Evolutionary conservation across 2,888 invertebrate genomes (phyloP).

Genomic region (Sinhomidia bicolor): DNA sequence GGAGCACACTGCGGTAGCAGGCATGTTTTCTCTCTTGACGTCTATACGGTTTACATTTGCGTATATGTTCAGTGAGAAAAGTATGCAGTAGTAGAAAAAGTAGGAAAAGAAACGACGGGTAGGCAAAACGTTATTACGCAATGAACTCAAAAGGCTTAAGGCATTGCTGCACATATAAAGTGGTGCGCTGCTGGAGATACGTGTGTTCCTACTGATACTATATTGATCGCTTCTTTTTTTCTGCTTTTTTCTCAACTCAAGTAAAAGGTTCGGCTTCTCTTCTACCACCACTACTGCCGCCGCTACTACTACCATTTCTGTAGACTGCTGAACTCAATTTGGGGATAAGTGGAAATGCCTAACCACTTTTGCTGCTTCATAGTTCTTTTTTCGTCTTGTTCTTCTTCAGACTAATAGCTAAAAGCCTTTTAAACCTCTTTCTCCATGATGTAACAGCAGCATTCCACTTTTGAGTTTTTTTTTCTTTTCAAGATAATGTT

Average conservation of each 20-base stretch:
- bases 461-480: neutral
- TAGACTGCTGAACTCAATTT: slow-evolving; percentile 46
- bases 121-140: slow-evolving; percentile 16
- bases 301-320: too few relatives aligned
- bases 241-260: neutral
- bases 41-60: too few relatives aligned
- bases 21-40: too few relatives aligned
- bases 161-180: slow-evolving; percentile 3
- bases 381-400: too few relatives aligned
- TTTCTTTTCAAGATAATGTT: neutral
- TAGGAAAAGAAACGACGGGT: too few relatives aligned
- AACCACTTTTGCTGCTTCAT: slow-evolving; percentile 52
- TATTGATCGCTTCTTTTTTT: slow-evolving; percentile 30
- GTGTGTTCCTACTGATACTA: neutral
- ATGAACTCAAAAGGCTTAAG: slow-evolving; percentile 11
- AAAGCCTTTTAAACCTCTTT: slow-evolving; percentile 14
- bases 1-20: too few relatives aligned
- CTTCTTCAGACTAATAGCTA: slow-evolving; percentile 23
- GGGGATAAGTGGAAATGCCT: slow-evolving; percentile 58
- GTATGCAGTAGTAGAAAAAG: too few relatives aligned
- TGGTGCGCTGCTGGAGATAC: slow-evolving; percentile 1
- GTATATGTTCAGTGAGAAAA: too few relatives aligned
- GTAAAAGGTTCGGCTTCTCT: neutral
- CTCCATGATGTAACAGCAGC: neutral
- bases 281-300: too few relatives aligned